Evolutionary conservation across 2,113 vertebrate genomes (phyloP), one percentile per base, ranked within the genome.

Genomic region (Nothoprocta perdicaria): DNA sequence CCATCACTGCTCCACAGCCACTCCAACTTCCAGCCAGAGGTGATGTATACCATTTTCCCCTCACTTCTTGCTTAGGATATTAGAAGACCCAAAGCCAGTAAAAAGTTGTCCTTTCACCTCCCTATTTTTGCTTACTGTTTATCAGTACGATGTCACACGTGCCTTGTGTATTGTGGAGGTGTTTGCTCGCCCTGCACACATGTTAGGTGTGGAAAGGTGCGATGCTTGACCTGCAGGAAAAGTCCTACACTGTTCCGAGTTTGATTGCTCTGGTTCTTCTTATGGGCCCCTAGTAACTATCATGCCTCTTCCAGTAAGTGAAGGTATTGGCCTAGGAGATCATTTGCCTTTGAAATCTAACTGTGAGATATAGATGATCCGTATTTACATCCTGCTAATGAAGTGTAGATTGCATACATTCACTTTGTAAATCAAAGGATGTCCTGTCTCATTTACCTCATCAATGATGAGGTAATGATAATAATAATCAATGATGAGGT

Each of bases 11-110:
- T 99, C 98, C 96, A 99, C 98, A 74, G 98, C 98, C 93, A 98
- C 98, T 53, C 99, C 99, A 95, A 99, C 98, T 6, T 99, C 99
- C 95, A 99, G 98, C 97, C 98, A 99, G 97, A 99, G 99, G 99
- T 99, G 92, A 95, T 69, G 90, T 80, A 67, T 45, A 2, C 35
- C 18, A 6, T 62, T 31, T 66, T 16, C 33, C 18, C 57, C 45
- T 40, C 10, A 19, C 7, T 81, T 71, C 65, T 38, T 81, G 29
- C 23, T 2, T 45, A 21, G 66, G n/a, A 33, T 57, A 17, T 43
- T 57, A 18, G 80, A 69, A 85, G 57, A 55, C 33, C 71, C 84
- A 52, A 67, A 81, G 43, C 41, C 61, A 58, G 29, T 41, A 23
- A 21, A 27, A 81, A 63, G 14, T 41, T 86, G 81, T 88, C 15